Conservation (phyloP, 2,797 vertebrate genomes). For the Heteromormyrus szaboi region DNA sequence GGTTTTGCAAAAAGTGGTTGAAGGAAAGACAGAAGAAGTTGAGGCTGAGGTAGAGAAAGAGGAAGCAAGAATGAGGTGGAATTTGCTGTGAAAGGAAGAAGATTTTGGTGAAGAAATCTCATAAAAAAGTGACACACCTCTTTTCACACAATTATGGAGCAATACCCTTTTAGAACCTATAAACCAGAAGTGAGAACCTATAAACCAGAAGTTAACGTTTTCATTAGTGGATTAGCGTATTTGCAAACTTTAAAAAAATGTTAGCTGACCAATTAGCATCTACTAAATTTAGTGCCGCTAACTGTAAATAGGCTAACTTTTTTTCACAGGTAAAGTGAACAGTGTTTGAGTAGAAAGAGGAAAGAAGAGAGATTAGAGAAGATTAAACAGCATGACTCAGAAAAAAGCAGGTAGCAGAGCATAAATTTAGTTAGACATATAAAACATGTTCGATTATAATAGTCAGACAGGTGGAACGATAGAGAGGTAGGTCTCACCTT, state of each 20-base stretch:
- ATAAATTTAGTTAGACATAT: not conserved
- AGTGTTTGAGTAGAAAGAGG: not conserved
- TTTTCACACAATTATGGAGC: not conserved
- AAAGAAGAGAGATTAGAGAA: not conserved
- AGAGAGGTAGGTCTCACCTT: constrained; percentile 61
- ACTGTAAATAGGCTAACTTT: not conserved
- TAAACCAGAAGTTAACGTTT: not conserved
- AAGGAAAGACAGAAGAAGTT: not conserved
- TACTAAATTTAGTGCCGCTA: not conserved
- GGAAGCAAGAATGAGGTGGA: not conserved
- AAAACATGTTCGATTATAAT: not conserved
- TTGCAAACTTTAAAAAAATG: not conserved
- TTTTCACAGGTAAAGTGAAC: not conserved
- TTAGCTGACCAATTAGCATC: not conserved
- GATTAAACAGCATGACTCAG: not conserved
- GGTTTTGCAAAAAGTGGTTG: not conserved
- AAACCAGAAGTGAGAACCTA: not conserved
- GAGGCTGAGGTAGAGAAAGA: not conserved
- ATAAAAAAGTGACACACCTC: not conserved
- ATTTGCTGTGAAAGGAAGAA: not conserved
- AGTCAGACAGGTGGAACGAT: not conserved
- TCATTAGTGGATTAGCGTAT: not conserved
- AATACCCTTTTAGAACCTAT: not conserved
- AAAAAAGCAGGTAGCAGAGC: not conserved
- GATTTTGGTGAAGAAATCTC: not conserved